A percentile compares a stretch with the other conserved stretches of the same genome.
These are phyloP conservation scores for Odontamblyopus lacepedii DNA, from an alignment of 2,797 vertebrate species.

Conservation along the genomic window DNA sequence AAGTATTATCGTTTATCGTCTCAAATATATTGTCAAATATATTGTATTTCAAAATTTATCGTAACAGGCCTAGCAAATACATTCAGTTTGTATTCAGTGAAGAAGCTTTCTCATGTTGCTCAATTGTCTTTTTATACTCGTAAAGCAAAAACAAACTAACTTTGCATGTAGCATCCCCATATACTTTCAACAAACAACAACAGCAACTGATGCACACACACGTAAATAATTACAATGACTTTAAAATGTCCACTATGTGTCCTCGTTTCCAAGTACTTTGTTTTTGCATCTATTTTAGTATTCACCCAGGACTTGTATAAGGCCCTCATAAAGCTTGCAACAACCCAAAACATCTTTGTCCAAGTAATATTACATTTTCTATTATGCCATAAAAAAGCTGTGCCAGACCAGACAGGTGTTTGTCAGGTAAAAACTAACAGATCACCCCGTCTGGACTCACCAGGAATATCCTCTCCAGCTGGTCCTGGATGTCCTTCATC, in stretches of 20 bases:
- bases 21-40: too few relatives aligned
- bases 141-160: too few relatives aligned
- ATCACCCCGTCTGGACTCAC: constrained; percentile 72
- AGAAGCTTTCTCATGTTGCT: not conserved
- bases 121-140: not conserved
- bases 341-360: not conserved
- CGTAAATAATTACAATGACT: too few relatives aligned
- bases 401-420: not conserved
- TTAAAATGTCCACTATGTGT: too few relatives aligned
- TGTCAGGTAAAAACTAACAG: not conserved
- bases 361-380: not conserved
- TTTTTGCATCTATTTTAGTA: not conserved
- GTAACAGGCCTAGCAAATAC: not conserved
- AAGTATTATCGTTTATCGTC: too few relatives aligned
- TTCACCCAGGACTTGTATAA: not conserved
- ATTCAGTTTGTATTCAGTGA: not conserved
- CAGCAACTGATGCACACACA: too few relatives aligned
- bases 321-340: not conserved
- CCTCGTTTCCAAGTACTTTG: too few relatives aligned
- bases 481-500: constrained; percentile 98
- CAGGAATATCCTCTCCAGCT: constrained; percentile 97
- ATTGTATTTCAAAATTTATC: too few relatives aligned
- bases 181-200: too few relatives aligned
- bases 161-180: too few relatives aligned
- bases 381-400: not conserved